phyloP scores from a whole-genome alignment of 2,797 vertebrate genomes.

The Gambusia yucatana region DNA sequence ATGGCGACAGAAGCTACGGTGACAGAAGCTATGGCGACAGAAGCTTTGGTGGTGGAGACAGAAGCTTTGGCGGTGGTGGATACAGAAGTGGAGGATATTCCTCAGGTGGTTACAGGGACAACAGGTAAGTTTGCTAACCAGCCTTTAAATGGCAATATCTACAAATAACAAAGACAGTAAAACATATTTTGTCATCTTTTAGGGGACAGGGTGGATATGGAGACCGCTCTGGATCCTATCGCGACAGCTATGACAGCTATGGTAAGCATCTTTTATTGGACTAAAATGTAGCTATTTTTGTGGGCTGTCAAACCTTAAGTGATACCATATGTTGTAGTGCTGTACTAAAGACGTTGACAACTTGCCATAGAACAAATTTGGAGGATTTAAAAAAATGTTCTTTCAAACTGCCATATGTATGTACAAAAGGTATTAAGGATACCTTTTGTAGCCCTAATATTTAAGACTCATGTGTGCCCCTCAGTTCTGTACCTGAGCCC shows the following conservation, averaged over 20 bases:
- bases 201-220: slow-evolving; percentile 80
- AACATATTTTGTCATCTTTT: not conserved
- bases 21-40: slow-evolving; percentile 69
- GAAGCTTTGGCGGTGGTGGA: slow-evolving; percentile 53
- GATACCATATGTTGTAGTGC: not conserved
- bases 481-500: slow-evolving; percentile 55
- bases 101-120: slow-evolving; percentile 66
- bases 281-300: slow-evolving; percentile 48
- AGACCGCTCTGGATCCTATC: slow-evolving; percentile 79
- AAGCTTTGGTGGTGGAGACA: slow-evolving; percentile 61
- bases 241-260: slow-evolving; percentile 83
- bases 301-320: slow-evolving; percentile 54
- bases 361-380: not conserved
- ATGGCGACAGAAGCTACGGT: slow-evolving; percentile 58
- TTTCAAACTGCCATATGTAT: not conserved
- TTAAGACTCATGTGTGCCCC: slow-evolving; percentile 38
- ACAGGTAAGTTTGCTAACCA: slow-evolving; percentile 46
- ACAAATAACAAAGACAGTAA: not conserved
- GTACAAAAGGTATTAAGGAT: not conserved
- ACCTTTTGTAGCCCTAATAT: slow-evolving; percentile 59
- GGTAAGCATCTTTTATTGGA: slow-evolving; percentile 71
- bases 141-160: not conserved
- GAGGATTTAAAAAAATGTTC: not conserved
- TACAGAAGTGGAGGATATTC: slow-evolving; percentile 68
- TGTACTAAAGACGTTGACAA: not conserved